Evolutionary conservation across 2,113 vertebrate genomes (phyloP).

Genomic region (Dascyllus trimaculatus): DNA sequence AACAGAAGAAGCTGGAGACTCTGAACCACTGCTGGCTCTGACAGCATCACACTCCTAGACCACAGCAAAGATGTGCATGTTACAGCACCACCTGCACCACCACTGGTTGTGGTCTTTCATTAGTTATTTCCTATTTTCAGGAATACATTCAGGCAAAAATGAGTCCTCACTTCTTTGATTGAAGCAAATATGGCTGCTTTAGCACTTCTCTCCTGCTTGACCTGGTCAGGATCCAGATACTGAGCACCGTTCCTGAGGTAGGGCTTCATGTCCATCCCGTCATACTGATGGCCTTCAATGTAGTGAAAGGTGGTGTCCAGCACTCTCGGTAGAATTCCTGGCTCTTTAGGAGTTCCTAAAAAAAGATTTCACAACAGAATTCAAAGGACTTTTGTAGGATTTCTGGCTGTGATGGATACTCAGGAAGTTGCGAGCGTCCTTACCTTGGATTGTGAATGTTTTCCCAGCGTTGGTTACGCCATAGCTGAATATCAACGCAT

Average conservation of each 20-base stretch:
- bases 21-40: conserved; percentile 13
- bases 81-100: not conserved
- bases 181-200: conserved; percentile 86
- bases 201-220: conserved; percentile 85
- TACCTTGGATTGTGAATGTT: conserved; percentile 93
- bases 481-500: conserved; percentile 90
- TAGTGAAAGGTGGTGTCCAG: conserved; percentile 87
- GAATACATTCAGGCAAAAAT: not conserved
- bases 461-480: conserved; percentile 94
- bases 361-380: not conserved
- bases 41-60: conserved; percentile 61
- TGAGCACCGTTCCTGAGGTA: conserved; percentile 86
- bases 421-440: not conserved
- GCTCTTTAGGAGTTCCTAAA: conserved; percentile 87
- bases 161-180: conserved; percentile 86
- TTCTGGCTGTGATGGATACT: not conserved
- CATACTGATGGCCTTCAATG: conserved; percentile 83
- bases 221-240: conserved; percentile 84
- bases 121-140: not conserved
- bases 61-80: not conserved
- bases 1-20: not conserved
- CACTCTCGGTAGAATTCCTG: conserved; percentile 89
- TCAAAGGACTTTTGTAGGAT: not conserved
- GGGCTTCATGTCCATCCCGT: conserved; percentile 89
- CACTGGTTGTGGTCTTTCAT: not conserved